A percentile compares a stretch with the other conserved stretches of the same genome.
Conservation (phyloP, 1,140 invertebrate species). For the Proales similis region DNA sequence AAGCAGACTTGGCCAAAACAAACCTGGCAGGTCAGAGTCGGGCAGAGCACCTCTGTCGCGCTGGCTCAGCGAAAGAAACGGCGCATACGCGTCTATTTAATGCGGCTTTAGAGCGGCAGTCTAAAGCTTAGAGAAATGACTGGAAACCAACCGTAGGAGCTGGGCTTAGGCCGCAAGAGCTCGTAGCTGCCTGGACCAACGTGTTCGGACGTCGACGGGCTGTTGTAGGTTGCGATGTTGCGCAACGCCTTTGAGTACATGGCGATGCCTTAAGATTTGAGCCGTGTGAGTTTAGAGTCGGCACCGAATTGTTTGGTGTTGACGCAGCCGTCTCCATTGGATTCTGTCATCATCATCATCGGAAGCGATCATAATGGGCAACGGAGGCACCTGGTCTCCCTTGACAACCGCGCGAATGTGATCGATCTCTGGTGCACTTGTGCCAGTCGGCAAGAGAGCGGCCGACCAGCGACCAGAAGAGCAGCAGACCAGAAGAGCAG, state of each 20-base stretch:
- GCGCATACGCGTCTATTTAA: conserved; percentile 53
- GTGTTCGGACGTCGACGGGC: conserved; percentile 39
- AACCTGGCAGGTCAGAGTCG: neutral
- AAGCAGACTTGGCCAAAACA: neutral
- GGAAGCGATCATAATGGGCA: no score
- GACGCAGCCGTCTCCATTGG: no score
- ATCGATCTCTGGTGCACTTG: no score
- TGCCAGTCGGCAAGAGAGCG: no score
- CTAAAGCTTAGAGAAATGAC: neutral
- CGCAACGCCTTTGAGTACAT: conserved; percentile 33
- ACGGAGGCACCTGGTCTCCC: no score
- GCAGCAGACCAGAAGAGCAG: no score
- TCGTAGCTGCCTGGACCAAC: conserved; percentile 47
- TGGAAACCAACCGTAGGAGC: neutral
- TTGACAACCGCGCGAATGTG: no score
- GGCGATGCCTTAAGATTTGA: no score
- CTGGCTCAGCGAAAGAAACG: conserved; percentile 51
- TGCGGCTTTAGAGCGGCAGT: neutral
- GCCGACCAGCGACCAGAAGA: no score
- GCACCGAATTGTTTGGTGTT: no score
- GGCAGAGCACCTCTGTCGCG: conserved; percentile 8
- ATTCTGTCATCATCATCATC: no score
- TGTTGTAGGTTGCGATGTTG: conserved; percentile 1
- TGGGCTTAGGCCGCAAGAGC: neutral
- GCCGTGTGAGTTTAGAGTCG: no score